Evolutionary conservation across 1,140 invertebrate species (phyloP), one percentile per base, ranked within the genome.

Genomic region (Conus betulinus): DNA sequence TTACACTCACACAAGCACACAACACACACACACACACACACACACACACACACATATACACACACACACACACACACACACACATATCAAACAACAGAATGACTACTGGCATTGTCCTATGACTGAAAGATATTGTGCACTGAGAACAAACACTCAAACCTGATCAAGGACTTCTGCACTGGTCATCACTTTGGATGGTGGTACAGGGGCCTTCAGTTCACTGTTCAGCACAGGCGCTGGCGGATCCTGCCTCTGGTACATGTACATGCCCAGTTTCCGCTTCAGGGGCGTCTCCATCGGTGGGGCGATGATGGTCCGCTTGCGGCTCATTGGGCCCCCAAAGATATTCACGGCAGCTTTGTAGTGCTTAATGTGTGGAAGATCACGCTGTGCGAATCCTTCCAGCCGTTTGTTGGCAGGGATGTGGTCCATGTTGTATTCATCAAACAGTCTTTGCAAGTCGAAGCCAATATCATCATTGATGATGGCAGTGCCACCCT

Each of bases 291-390:
- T 92, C 90, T 94, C 93, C 93, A 94, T 94, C 3, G 92, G 91
- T 67, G 93, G 93, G 39, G 94, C 94, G 60, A 93, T 79, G 88
- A 94, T 90, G 0, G 91, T 89, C 81, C 93, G 91, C 74, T 93
- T 94, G n/a, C 93, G 88, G 83, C 92, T 93, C 5, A 91, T 84
- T 23, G 93, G 93, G 4, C 92, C 94, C 25, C 94, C 93, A 93
- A 94, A 95, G 85, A 95, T 93, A 79, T 93, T 94, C 8, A 93
- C 92, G 20, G 94, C 94, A 60, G 93, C 92, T 88, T 94, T 94
- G 87, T 94, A 95, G 79, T 94, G 91, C 81, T 94, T 94, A 7
- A 93, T 81, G 88, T 93, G 91, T n/a, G 91, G 89, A 11, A 95
- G 88, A 84, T 95, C 91, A 15, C 94, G 88, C 52, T 92, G 87